Evolutionary conservation across 2,797 vertebrate genomes (phyloP), one percentile per base, ranked within the genome.

Genomic region (Nyctalus aviator): DNA sequence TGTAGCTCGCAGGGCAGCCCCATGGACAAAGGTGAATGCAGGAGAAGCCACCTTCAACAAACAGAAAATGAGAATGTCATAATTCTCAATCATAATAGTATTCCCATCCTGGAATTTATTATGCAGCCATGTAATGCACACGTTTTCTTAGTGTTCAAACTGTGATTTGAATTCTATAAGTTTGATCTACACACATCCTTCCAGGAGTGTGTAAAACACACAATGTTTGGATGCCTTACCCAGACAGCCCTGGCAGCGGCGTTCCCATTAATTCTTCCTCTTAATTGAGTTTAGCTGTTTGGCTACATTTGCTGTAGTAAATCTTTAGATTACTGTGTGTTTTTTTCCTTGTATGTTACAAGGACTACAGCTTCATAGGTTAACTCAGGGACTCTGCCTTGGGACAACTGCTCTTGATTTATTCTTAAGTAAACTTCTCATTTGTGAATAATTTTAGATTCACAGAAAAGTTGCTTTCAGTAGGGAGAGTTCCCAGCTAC

Each of bases 221-320:
- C 32, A 18, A 12, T 32, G 50, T 81, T 91, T 95, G 92, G 79
- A 93, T 15, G 5, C 30, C n/a, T 44, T 69, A 53, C 11, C 57
- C 32, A 66, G 90, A 88, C 50, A 73, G 64, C 69, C 8, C 37
- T 82, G 62, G 72, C 46, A 48, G 35, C 46, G 87, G 76, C 57
- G 75, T 71, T 91, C 62, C 62, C 64, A 71, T 91, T 91, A 93
- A 94, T 89, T 95, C 91, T 94, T 87, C 53, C 44, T 91, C 82
- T 71, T 83, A 76, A 59, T 55, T 88, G 62, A 95, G 62, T 82
- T 69, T 64, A 75, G 94, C 44, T 94, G 71, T 62, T 48, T 84
- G 73, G 57, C 76, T 95, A 1, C 27, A 8, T 75, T 90, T 37
- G 25, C 48, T 48, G 17, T 64, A 73, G 71, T 93, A 87, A 96